phyloP scores from a whole-genome alignment of 2,888 invertebrate species.

The Thecocarcelia acutangulata region DNA sequence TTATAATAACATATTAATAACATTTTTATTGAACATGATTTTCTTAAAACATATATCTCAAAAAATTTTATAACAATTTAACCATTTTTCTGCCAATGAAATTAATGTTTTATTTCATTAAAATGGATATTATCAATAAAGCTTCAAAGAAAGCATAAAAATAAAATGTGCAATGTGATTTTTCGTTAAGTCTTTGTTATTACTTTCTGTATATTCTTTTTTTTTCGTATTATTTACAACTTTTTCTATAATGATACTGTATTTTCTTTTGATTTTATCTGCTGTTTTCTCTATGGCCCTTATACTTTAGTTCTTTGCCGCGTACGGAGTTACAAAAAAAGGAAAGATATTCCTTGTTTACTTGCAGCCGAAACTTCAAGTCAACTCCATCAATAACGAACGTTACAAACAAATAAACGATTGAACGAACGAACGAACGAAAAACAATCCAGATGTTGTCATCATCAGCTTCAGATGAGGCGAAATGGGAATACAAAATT shows the following conservation, averaged over 20 bases:
- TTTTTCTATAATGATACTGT: conserved; percentile 50
- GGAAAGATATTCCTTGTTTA: conserved; percentile 39
- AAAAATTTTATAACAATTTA: conserved; percentile 17
- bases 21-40: not conserved
- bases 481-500: not conserved
- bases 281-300: not conserved
- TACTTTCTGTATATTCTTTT: conserved; percentile 1
- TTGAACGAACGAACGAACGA: no score
- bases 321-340: not conserved
- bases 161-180: conserved; percentile 12
- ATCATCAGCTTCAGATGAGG: conserved; percentile 38
- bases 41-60: conserved; percentile 5
- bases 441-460: conserved; percentile 64
- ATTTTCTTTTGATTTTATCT: conserved; percentile 33
- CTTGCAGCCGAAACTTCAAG: conserved; percentile 22
- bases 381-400: conserved; percentile 62
- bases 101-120: conserved; percentile 59
- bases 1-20: no score
- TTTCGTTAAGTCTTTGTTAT: conserved; percentile 6
- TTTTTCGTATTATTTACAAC: conserved; percentile 50
- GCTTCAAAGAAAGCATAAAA: conserved; percentile 18
- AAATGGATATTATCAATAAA: conserved; percentile 47
- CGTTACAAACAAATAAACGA: no score
- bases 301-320: not conserved
- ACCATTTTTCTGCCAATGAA: conserved; percentile 17